phyloP scores from a whole-genome alignment of 2,797 vertebrate species.

The Xenopus petersii region DNA sequence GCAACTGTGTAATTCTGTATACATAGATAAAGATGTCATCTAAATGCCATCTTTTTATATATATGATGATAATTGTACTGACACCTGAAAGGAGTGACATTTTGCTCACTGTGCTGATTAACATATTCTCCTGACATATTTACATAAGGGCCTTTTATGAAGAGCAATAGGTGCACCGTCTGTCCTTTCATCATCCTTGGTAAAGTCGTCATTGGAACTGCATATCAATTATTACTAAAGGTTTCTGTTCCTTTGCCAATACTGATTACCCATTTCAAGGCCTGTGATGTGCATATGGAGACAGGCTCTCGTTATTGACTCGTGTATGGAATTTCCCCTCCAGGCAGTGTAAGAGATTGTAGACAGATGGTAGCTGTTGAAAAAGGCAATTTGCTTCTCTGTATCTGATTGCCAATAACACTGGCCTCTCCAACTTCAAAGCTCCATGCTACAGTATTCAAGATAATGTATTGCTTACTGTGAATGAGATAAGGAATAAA shows the following conservation, averaged over 20 bases:
- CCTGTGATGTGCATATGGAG: neutral
- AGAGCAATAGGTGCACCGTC: neutral
- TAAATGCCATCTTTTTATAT: neutral
- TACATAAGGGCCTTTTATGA: constrained; percentile 1
- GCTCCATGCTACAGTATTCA: too few species aligned
- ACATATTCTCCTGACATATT: neutral
- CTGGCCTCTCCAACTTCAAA: too few species aligned
- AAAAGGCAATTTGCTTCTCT: too few species aligned
- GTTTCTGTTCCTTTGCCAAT: neutral
- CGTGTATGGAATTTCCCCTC: too few species aligned
- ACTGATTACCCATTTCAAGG: neutral
- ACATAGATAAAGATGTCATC: neutral
- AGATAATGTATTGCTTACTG: too few species aligned
- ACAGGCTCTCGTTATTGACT: too few species aligned
- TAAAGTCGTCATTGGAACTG: neutral
- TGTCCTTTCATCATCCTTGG: neutral
- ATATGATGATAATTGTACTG: neutral
- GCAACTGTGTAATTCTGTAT: too few species aligned
- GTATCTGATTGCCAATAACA: too few species aligned
- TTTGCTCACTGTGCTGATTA: neutral
- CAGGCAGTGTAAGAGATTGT: too few species aligned
- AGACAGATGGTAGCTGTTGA: too few species aligned
- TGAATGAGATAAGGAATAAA: too few species aligned
- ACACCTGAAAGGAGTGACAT: neutral
- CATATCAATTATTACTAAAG: neutral